Percentiles rank a stretch among this genome's conserved stretches.
Evolutionary conservation across 2,888 invertebrate species (phyloP).

Genomic region (Myopa tessellatipennis): DNA sequence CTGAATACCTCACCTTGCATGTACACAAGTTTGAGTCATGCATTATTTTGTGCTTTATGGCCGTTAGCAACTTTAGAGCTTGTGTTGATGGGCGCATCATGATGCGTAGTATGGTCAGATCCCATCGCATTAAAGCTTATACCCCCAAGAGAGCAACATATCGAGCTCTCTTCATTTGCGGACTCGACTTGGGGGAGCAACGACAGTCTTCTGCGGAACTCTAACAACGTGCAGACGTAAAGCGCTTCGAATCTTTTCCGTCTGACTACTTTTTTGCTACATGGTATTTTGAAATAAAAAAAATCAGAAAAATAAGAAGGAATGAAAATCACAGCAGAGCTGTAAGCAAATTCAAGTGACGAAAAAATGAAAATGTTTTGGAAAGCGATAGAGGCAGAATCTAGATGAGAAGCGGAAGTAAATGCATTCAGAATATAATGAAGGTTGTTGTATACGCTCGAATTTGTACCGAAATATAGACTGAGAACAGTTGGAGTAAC

Average conservation of each 20-base stretch:
- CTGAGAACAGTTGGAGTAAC: not conserved
- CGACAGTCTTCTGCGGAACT: conserved; percentile 32
- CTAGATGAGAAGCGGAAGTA: conserved; percentile 25
- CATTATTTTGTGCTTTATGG: too few species aligned
- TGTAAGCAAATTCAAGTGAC: not conserved
- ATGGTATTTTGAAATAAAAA: not conserved
- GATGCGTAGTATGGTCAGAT: too few species aligned
- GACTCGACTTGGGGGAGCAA: not conserved
- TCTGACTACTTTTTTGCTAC: not conserved
- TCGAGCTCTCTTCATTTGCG: conserved; percentile 1
- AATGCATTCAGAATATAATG: conserved; percentile 5
- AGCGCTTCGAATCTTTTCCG: conserved; percentile 1
- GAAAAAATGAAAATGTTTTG: conserved; percentile 1
- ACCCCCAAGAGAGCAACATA: not conserved
- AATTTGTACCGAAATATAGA: not conserved
- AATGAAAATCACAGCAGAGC: not conserved
- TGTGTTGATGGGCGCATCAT: too few species aligned
- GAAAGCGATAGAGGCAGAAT: not conserved
- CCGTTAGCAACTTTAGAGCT: too few species aligned
- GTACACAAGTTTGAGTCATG: too few species aligned
- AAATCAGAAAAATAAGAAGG: not conserved
- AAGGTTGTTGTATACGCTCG: conserved; percentile 27
- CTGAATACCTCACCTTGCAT: too few species aligned
- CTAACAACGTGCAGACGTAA: conserved; percentile 27
- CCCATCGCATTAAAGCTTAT: too few species aligned